These are phyloP conservation scores for Lepus oiostolus DNA, from an alignment of 2,797 vertebrate genomes.

Conservation along the genomic window DNA sequence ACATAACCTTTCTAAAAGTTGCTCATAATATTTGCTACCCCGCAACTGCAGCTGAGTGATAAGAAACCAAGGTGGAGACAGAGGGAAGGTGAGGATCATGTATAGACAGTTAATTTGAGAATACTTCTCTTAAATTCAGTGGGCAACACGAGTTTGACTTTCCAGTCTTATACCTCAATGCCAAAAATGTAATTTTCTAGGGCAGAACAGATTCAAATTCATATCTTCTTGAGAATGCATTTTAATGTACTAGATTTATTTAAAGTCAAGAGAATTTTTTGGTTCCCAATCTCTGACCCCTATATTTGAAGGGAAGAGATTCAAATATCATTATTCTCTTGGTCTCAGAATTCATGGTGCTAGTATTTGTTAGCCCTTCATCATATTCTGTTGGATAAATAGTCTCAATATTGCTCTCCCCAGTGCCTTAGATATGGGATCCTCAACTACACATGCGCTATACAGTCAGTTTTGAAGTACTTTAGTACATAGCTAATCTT, in stretches of 20 bases:
- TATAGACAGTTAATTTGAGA: slow-evolving; percentile 59
- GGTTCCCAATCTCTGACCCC: not conserved
- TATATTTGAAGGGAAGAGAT: not conserved
- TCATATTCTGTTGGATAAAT: too few relatives aligned
- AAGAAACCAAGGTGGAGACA: slow-evolving; percentile 77
- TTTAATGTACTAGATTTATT: not conserved
- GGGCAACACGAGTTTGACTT: not conserved
- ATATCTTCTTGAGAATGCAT: not conserved
- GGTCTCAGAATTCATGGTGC: not conserved
- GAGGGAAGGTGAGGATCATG: slow-evolving; percentile 77
- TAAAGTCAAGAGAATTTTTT: not conserved
- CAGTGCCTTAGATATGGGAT: accelerated
- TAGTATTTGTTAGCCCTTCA: not conserved
- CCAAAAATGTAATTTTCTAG: not conserved
- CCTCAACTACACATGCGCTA: accelerated
- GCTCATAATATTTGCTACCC: slow-evolving; percentile 63
- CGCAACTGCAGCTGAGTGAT: slow-evolving; percentile 85
- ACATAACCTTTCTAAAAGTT: slow-evolving; percentile 85
- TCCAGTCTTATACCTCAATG: not conserved
- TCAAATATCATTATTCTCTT: not conserved
- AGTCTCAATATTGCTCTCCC: not conserved
- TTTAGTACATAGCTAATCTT: not conserved
- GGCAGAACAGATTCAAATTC: not conserved
- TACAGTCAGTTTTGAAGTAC: not conserved
- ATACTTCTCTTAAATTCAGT: slow-evolving; percentile 2